phyloP scores from a whole-genome alignment of 2,113 vertebrate species.

The Pipa parva region DNA sequence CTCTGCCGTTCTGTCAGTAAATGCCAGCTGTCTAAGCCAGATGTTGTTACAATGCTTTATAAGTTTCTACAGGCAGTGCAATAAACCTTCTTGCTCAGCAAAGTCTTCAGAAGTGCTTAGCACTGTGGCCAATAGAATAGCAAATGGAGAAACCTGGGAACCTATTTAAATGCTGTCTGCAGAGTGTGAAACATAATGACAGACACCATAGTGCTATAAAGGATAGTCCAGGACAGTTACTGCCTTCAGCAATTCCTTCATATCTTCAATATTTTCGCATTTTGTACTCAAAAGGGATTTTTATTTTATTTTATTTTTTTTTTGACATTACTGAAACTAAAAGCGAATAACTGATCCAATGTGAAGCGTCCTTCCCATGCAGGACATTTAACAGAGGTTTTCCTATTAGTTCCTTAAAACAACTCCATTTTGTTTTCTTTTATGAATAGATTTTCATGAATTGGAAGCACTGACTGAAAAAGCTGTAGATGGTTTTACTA shows the following conservation, averaged over 20 bases:
- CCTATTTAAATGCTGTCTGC: neutral
- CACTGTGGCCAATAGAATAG: neutral
- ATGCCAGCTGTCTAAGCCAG: conserved; percentile 25
- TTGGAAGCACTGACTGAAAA: too few species aligned
- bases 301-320: too few species aligned
- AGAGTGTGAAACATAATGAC: neutral
- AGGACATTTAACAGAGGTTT: too few species aligned
- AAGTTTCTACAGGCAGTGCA: conserved; percentile 1
- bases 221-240: neutral
- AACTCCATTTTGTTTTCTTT: too few species aligned
- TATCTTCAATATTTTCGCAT: too few species aligned
- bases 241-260: neutral
- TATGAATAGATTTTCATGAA: too few species aligned
- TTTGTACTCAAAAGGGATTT: too few species aligned
- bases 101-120: conserved; percentile 8
- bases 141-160: neutral
- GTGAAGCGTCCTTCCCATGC: too few species aligned
- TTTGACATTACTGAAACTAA: too few species aligned
- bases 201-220: neutral
- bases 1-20: neutral
- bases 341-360: too few species aligned
- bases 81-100: conserved; percentile 9
- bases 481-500: too few species aligned
- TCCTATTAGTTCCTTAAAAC: too few species aligned
- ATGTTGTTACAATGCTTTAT: conserved; percentile 19